Percentiles rank a stretch among this genome's conserved stretches.
Evolutionary conservation across 2,888 invertebrate genomes (phyloP).

Genomic region (Gortyna flavago): DNA sequence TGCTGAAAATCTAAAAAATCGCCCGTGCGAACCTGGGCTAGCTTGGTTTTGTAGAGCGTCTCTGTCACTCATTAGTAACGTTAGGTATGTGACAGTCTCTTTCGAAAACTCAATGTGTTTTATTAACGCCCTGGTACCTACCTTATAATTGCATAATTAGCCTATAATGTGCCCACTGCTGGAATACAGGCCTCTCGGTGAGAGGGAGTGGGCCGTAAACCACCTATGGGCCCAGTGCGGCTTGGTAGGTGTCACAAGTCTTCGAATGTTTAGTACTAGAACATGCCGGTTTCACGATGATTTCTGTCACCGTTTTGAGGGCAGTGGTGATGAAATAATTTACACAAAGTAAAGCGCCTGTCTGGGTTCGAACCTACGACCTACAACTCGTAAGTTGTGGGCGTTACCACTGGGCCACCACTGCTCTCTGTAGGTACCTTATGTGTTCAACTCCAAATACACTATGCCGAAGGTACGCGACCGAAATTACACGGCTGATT

Average conservation of each 20-base stretch:
- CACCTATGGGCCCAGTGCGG: neutral
- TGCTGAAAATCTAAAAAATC: too few species aligned
- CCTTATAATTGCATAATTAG: neutral
- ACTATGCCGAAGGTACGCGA: too few species aligned
- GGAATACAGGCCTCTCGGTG: neutral
- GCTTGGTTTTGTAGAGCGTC: too few species aligned
- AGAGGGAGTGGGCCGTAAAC: too few species aligned
- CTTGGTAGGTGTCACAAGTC: neutral
- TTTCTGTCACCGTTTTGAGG: neutral
- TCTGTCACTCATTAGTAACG: neutral
- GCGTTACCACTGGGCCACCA: neutral
- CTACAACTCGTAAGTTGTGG: neutral
- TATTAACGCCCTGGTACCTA: neutral
- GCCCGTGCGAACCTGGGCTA: too few species aligned
- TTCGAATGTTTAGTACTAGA: neutral
- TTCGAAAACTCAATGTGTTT: neutral
- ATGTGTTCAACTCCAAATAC: too few species aligned
- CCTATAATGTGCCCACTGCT: neutral
- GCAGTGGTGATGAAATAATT: neutral
- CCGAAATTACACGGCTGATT: too few species aligned
- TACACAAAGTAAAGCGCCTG: neutral
- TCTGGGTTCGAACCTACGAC: neutral
- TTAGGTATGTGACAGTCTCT: neutral
- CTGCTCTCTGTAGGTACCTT: neutral
- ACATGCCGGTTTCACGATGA: neutral